Base-by-base conservation (phyloP, 2,113 vertebrate species). In the Dicrurus megarhynchus region DNA sequence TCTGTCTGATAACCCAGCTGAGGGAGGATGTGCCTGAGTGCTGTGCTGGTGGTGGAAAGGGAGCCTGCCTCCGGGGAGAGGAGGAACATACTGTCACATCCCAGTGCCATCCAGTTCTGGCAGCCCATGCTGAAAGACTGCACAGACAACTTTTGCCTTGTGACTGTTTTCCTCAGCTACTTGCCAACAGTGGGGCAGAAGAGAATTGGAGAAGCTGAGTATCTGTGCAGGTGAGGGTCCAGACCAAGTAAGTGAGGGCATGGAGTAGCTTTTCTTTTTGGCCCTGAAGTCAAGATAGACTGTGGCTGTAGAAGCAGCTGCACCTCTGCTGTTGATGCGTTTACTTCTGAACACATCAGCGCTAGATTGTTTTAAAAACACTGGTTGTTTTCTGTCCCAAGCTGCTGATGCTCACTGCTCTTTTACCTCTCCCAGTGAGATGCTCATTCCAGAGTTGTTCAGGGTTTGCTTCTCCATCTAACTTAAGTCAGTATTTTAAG, bases 1-100 rank as follows among this genome's bases (percentile, higher is more conserved):
- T 33, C 53, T 69, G 21, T 57, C 33, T 70, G 49, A 42, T 76
- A 75, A 82, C 7, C 6, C 0, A 4, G 28, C 11, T 35, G 74
- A 59, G 14, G 65, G 56, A 75, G 57, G 44, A 71, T 44, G 10
- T 20, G 14, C 13, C 39, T 0, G 1, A 2, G 13, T 3, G 1
- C 67, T 69, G 67, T 0, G 1, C 11, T 44, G 53, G 28, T 21
- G 16, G 5, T 68, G 28, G 13, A 37, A 64, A 21, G 44, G 35
- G 19, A 77, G 4, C 26, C 22, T 49, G 63, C 7, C 0, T 1
- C n/a, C 33, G 16, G 5, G n/a, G 13, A 44, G 7, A 6, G 33
- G 22, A 46, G 30, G 37, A 41, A 32, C 0, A 0, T 3, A 12
- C 12, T 37, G 13, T 28, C 74, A 33, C 22, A n/a, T 59, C 74